These are phyloP conservation scores for Platycercus adscitus DNA, from an alignment of 2,113 vertebrate species.

Conservation along the genomic window DNA sequence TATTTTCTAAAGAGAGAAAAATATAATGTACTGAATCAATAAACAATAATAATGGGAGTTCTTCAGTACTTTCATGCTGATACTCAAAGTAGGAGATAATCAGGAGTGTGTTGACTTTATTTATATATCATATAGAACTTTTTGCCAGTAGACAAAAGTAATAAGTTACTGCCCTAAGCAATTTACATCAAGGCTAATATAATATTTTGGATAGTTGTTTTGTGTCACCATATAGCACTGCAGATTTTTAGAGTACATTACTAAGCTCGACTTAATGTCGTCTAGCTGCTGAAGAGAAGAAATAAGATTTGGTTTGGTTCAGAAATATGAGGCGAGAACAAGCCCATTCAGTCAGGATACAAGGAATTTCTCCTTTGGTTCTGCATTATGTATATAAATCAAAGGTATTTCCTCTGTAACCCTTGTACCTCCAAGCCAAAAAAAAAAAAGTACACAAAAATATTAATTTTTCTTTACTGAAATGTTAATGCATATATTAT, in stretches of 20 bases:
- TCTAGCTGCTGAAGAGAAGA: background rate
- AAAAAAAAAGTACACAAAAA: background rate
- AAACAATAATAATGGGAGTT: background rate
- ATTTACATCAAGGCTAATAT: background rate
- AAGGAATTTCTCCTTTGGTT: background rate
- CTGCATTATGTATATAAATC: background rate
- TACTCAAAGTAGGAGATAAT: background rate
- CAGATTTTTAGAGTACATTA: background rate
- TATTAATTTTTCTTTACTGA: background rate
- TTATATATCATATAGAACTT: background rate
- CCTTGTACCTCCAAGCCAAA: background rate
- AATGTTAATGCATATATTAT: background rate
- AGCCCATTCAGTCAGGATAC: background rate
- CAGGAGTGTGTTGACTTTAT: background rate
- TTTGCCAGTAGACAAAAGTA: background rate
- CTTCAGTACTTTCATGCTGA: background rate
- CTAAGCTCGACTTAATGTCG: background rate
- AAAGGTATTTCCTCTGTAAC: background rate
- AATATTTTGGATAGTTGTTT: background rate
- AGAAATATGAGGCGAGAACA: background rate
- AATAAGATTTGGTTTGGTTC: background rate
- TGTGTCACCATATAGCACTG: background rate
- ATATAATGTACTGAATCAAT: background rate
- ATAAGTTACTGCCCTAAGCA: background rate
- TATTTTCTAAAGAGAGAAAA: background rate